Base-by-base conservation (phyloP, 2,113 vertebrate species). In the Orientallactaga bullata region DNA sequence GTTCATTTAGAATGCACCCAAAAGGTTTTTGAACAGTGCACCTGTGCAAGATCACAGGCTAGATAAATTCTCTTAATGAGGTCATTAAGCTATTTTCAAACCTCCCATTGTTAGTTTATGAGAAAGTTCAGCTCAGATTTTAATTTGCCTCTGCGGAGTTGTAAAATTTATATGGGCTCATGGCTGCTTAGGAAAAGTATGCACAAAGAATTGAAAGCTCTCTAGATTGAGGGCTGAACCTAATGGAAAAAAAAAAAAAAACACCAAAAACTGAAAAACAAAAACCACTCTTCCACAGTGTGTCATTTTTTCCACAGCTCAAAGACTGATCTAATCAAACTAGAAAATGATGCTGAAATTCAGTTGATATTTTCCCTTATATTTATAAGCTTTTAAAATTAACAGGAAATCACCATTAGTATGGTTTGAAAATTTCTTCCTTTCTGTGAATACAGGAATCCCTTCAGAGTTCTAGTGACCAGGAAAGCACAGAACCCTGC, bases 91-190 rank as follows among this genome's bases (percentile, higher is more conserved):
- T 86, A 71, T 81, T 77, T 90, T 68, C n/a, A 92, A 89, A 72
- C 26, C 28, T 76, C 37, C 39, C 3, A 47, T 65, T 94, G 13
- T 17, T 5, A n/a, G 26, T 65, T 88, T 89, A 68, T 80, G 37
- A 77, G 68, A 93, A 82, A 39, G n/a, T 87, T 89, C 73, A 37
- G 55, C 78, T 87, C 89, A 79, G 89, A 94, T 87, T 87, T 87
- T 93, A 66, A 85, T 81, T 85, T 91, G 63, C 42, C 89, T 95
- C 80, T 47, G 2, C 12, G 30, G 80, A 94, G 89, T 32, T 83
- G 58, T n/a, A 84, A 89, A 73, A 81, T 87, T 85, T 94, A 89
- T 83, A 61, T 2, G 73, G 78, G 26, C 37, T 88, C 66, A 9
- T 21, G 37, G 72, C 73, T 95, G 61, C 37, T 95, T n/a, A 90